Evolutionary conservation across 2,113 vertebrate genomes (phyloP), one percentile per base, ranked within the genome.

Genomic region (Corynorhinus townsendii): DNA sequence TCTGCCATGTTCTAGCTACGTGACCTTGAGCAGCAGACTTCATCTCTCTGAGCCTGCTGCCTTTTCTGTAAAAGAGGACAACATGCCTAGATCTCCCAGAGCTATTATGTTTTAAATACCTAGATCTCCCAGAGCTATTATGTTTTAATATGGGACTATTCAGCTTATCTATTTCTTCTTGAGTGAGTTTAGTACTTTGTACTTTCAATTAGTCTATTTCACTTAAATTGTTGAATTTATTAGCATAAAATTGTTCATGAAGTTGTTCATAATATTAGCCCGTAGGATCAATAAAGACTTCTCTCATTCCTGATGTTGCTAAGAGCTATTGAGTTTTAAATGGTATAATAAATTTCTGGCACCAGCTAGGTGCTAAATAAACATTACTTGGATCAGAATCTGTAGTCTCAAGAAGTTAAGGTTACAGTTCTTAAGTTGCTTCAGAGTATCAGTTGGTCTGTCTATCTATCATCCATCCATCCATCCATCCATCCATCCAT

Each of bases 341-440:
- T 76, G 33, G 12, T 43, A 22, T 73, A 80, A 69, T 81, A 62
- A 71, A 72, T 54, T 75, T 93, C 64, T 95, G 87, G 7, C 64
- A 93, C 38, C 19, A 88, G 64, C 26, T 26, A 88, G 69, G 38
- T 79, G 71, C 77, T 71, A 90, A 77, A 52, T n/a, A 43, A 92
- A 56, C 56, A 71, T 87, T 76, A 90, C 64, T 71, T 92, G 49
- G 81, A 54, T 90, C 40, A 47, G 77, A 95, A 68, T 33, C 33
- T n/a, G 76, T 1, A 93, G 85, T 73, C 56, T 93, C 64, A 93
- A 88, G 49, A 54, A 85, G 16, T 85, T 54, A 87, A 88, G 81
- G 82, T n/a, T 87, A 69, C 5, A 4, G 38, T 75, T 86, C 87
- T 80, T 62, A 75, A 85, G 56, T 26, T 83, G 43, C 77, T 94